Base-by-base conservation (phyloP, 2,113 vertebrate species). In the Lynx canadensis region DNA sequence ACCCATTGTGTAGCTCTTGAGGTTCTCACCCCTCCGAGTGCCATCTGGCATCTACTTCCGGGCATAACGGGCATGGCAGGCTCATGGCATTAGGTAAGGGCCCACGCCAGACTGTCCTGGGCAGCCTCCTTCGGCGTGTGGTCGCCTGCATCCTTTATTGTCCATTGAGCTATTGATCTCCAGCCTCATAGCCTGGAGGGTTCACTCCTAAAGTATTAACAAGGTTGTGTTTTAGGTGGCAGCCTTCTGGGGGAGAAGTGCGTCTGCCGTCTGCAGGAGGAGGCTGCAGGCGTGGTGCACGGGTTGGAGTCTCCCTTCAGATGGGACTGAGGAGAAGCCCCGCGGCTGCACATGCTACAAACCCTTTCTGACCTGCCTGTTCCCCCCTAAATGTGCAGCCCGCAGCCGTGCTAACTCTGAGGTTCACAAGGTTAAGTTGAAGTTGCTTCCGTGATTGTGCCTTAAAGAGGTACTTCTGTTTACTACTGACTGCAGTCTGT, bases 111-210 rank as follows among this genome's bases (percentile, higher is more conserved):
- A 8, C 11, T 11, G 16, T 76, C 38, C 52, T 1, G 0, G 27
- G 21, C 14, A 86, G 73, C 57, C 38, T 29, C 45, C 57, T n/a
- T 14, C 71, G 65, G 87, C 7, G 0, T 10, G 57, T 1, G 55
- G 85, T 68, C 12, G 83, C 2, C 68, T 69, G 4, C 57, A 66
- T 81, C 89, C 90, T 95, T 94, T 73, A 57, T 63, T 96, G 96
- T 90, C 95, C 87, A 0, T 78, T 27, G 94, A 97, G 94, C 90
- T 95, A 78, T 91, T 96, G 96, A 87, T 94, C 93, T 96, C 73
- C 94, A 89, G 79, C 50, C 63, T 89, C 48, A 2, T 8, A 16
- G 69, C 48, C 55, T 65, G 52, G 29, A 69, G 3, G 38, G 69
- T 83, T 63, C 71, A 4, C 63, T 96, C 78, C 63, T 16, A 29